Percentiles rank a stretch among this genome's conserved stretches.
Conservation (phyloP, 2,797 vertebrate species). For the Hephaestus fuliginosus region DNA sequence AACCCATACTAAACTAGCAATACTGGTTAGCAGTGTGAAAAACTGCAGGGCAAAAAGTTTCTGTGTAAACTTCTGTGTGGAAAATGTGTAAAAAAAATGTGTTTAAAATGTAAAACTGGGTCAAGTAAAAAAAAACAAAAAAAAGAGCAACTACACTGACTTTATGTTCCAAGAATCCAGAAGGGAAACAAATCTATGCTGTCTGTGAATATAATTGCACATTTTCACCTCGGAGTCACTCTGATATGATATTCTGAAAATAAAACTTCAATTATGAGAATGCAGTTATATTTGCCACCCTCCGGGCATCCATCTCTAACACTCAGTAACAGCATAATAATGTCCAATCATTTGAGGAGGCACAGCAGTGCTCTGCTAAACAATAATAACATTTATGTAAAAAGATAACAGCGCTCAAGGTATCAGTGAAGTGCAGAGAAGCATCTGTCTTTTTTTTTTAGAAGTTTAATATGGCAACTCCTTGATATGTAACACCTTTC, state of each 20-base stretch:
- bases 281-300: constrained; percentile 21
- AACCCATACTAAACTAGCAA: background rate
- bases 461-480: constrained; percentile 12
- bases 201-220: constrained; percentile 2
- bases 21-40: background rate
- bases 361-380: background rate
- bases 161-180: background rate
- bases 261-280: constrained; percentile 14
- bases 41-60: background rate
- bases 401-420: background rate
- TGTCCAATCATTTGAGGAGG: background rate
- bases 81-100: background rate
- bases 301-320: background rate
- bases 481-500: background rate
- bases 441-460: background rate
- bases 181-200: background rate
- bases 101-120: constrained; percentile 23
- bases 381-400: background rate
- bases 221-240: constrained; percentile 13
- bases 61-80: background rate
- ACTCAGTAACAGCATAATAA: constrained; percentile 10
- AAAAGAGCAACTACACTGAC: background rate
- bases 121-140: background rate
- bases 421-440: background rate
- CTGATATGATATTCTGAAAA: constrained; percentile 8